Base-by-base conservation (phyloP, 2,797 vertebrate genomes). In the Pelobates cultripes region DNA sequence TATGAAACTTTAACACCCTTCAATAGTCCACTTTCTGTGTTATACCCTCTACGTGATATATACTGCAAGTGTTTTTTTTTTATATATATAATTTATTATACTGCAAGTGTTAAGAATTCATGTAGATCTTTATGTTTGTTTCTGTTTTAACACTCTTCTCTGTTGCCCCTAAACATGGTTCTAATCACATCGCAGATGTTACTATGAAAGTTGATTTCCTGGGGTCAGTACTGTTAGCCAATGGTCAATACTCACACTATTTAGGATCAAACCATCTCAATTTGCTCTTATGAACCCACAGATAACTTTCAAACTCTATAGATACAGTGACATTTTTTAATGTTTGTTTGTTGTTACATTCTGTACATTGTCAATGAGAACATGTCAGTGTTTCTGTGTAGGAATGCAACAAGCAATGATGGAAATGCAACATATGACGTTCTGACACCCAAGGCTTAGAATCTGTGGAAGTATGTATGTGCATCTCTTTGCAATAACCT, bases 341-440 rank as follows among this genome's bases (percentile, higher is more conserved):
- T 55, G 28, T 28, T 73, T 9, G 71, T 14, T 55, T 72, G 70
- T 51, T 72, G 51, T 28, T 10, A 10, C 17, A 40, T 53, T 72
- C 70, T 28, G 5, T 13, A 72, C 70, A 72, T 12, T 72, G 45
- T 51, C 17, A 57, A 15, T 3, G 55, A 57, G 8, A 57, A 12
- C 3, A 64, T 53, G 47, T n/a, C 10, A 45, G 14, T 14, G 13
- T 70, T 15, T 51, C 13, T 40, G 12, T 0, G 3, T 3, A 7
- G 17, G 47, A 53, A 72, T 72, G 44, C 5, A 3, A 12, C 40
- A 28, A n/a, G 8, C 40, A 51, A n/a, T 15, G n/a, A 51, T 72
- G 8, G 47, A 72, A 53, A 72, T 72, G 69, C 43, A 70, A 70
- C 17, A 70, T 15, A 70, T 43, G 14, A 53, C 8, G 70, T 72